Percentiles rank a stretch among this genome's conserved stretches.
These are phyloP conservation scores for Chymomyza fuscimana DNA, from an alignment of 2,888 invertebrate species.

Conservation along the genomic window DNA sequence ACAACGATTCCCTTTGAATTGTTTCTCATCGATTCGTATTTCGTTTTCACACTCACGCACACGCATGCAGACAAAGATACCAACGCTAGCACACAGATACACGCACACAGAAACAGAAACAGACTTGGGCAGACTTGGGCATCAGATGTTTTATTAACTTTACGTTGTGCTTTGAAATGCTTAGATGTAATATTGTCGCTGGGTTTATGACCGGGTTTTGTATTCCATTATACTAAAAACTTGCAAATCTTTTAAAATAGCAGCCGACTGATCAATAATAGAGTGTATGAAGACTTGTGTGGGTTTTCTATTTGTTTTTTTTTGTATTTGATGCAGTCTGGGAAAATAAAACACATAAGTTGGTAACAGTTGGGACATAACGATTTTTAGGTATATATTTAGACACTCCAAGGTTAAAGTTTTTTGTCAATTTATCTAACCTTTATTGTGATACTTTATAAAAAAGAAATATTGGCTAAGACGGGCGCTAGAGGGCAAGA, in stretches of 20 bases:
- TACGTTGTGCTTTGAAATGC: constrained; percentile 1
- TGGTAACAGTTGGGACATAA: too few relatives aligned
- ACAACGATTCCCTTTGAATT: not conserved
- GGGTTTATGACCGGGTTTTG: not conserved
- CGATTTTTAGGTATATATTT: too few relatives aligned
- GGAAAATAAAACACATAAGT: not conserved
- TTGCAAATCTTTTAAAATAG: constrained; percentile 6
- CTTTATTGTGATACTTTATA: too few relatives aligned
- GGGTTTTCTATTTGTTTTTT: not conserved
- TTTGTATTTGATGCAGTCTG: not conserved
- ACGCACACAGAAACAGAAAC: too few relatives aligned
- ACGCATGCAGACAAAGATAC: not conserved
- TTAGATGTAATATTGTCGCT: not conserved
- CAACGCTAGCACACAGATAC: too few relatives aligned
- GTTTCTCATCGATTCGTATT: constrained; percentile 6
- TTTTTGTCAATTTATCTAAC: too few relatives aligned
- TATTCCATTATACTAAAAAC: constrained; percentile 1
- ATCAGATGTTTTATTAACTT: constrained; percentile 3
- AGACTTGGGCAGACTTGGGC: not conserved
- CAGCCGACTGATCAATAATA: not conserved
- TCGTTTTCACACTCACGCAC: not conserved
- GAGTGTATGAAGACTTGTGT: not conserved
- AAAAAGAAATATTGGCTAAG: too few relatives aligned
- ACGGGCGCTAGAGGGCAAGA: too few relatives aligned
- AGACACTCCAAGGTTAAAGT: too few relatives aligned